Percentiles rank a stretch among this genome's conserved stretches.
These are phyloP conservation scores for Dipodomys stephensi DNA, from an alignment of 2,113 vertebrate species.

Conservation along the genomic window DNA sequence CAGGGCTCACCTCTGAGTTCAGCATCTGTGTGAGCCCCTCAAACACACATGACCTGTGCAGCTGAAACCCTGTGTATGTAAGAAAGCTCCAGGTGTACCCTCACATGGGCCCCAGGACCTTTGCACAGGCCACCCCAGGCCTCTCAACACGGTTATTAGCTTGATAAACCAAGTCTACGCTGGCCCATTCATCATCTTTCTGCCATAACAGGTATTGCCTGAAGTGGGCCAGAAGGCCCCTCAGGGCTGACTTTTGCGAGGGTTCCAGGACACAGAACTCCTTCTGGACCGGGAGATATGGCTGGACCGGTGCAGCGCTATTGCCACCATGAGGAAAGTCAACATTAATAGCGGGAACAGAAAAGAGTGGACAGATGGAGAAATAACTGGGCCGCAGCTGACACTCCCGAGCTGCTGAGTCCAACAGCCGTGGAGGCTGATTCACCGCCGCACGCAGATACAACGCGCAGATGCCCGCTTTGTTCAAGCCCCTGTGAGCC, in stretches of 20 bases:
- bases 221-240: background rate
- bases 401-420: background rate
- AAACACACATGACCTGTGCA: background rate
- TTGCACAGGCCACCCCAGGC: background rate
- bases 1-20: background rate
- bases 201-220: background rate
- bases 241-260: background rate
- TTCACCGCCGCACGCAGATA: accelerated
- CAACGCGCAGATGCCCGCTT: accelerated
- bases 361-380: background rate
- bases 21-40: background rate
- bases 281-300: background rate
- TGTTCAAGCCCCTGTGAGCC: background rate
- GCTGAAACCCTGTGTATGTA: background rate
- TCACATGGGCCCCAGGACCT: no score
- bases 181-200: background rate
- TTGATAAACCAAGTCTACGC: background rate
- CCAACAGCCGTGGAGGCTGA: background rate
- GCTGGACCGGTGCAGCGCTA: background rate
- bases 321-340: background rate
- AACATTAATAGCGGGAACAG: background rate
- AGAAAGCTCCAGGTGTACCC: no score
- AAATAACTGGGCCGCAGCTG: background rate
- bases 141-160: no score
- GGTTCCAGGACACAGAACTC: background rate